Conservation (phyloP, 2,888 invertebrate genomes). For the Stenolophus ochropezus region DNA sequence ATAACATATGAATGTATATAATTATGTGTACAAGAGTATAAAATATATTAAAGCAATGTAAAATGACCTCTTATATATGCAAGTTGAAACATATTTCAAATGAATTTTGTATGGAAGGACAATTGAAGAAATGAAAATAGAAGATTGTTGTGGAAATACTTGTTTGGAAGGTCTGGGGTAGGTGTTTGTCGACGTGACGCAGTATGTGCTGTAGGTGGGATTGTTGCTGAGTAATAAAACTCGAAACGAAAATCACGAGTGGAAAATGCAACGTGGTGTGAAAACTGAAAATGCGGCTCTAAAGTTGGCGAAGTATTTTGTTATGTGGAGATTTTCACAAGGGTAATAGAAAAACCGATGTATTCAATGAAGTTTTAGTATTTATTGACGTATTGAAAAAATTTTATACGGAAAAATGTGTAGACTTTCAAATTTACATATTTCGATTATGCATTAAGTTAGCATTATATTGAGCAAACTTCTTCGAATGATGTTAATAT, state of each 20-base stretch:
- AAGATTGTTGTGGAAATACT: neutral
- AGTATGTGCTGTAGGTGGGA: conserved; percentile 9
- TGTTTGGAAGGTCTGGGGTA: neutral
- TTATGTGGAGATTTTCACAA: neutral
- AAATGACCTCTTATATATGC: no score
- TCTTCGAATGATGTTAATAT: neutral
- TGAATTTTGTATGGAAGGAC: no score
- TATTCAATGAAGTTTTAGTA: neutral
- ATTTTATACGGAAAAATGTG: neutral
- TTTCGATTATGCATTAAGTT: neutral
- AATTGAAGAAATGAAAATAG: neutral
- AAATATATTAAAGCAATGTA: no score
- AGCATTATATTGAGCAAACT: neutral
- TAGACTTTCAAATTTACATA: neutral
- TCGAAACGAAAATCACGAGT: conserved; percentile 42
- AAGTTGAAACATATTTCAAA: no score
- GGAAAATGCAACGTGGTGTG: conserved; percentile 27
- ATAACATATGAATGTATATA: no score
- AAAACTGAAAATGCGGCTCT: conserved; percentile 28
- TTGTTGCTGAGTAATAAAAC: conserved; percentile 23
- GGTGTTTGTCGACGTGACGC: neutral
- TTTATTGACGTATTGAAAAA: neutral
- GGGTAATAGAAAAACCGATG: neutral
- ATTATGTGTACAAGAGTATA: no score
- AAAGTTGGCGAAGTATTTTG: conserved; percentile 15